Evolutionary conservation across 2,113 vertebrate species (phyloP).

Genomic region (Rhabdornis inornatus): DNA sequence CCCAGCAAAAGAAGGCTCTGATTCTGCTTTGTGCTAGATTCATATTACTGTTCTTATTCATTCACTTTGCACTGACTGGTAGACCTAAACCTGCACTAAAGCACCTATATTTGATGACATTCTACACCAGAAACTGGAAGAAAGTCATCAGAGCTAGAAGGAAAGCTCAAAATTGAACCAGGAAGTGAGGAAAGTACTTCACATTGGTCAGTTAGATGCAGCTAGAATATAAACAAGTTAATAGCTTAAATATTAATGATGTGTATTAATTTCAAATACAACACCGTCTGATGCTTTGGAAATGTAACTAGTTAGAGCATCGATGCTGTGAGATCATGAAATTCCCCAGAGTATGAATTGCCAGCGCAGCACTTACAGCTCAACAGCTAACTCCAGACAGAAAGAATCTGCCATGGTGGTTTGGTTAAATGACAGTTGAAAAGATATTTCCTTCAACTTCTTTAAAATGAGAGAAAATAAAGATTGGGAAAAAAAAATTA

Average conservation of each 20-base stretch:
- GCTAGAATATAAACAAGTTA: background rate
- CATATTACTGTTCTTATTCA: background rate
- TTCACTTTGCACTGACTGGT: background rate
- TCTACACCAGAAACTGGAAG: background rate
- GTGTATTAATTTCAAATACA: background rate
- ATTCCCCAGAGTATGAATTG: background rate
- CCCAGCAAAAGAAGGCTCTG: background rate
- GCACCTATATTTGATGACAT: background rate
- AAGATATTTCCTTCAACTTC: background rate
- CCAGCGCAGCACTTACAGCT: background rate
- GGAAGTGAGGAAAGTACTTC: background rate
- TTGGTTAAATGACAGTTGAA: background rate
- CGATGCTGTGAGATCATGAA: background rate
- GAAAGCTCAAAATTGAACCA: background rate
- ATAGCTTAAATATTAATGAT: slow-evolving; percentile 17
- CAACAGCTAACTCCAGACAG: background rate
- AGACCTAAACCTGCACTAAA: background rate
- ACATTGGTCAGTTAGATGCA: background rate
- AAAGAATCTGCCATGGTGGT: background rate
- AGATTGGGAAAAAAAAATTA: background rate
- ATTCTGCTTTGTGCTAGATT: background rate
- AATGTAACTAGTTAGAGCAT: background rate
- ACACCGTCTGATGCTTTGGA: background rate
- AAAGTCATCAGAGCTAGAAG: background rate
- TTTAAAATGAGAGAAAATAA: background rate